A percentile compares a stretch with the other conserved stretches of the same genome.
Conservation (phyloP, 2,888 invertebrate genomes). For the Pilophorus perplexus region DNA sequence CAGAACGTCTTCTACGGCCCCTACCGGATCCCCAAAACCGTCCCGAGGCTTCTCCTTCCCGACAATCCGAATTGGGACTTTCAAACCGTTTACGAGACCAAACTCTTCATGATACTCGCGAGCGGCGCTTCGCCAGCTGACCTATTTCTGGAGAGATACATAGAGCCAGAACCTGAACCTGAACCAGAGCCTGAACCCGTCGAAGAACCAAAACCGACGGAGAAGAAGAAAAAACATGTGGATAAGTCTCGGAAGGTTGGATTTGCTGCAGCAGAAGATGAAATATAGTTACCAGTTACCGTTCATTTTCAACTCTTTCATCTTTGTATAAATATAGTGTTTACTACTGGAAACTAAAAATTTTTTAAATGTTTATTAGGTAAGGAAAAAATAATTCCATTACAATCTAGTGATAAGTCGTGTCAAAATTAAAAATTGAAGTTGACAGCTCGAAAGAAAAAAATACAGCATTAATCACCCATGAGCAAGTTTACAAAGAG, state of each 20-base stretch:
- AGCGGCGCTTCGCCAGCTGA: neutral
- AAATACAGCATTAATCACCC: too few relatives aligned
- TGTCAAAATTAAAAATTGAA: too few relatives aligned
- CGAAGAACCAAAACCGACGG: neutral
- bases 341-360: neutral
- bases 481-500: too few relatives aligned
- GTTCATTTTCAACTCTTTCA: neutral
- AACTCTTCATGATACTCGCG: neutral
- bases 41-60: slow-evolving; percentile 26
- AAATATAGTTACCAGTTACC: neutral
- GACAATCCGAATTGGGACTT: slow-evolving; percentile 27
- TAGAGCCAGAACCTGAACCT: neutral
- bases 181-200: neutral
- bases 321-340: neutral
- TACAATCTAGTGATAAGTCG: too few relatives aligned
- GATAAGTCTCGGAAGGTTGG: slow-evolving; percentile 11
- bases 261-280: neutral
- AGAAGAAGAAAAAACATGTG: neutral
- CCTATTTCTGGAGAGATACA: neutral
- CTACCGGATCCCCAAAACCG: slow-evolving; percentile 34
- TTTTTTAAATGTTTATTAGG: neutral
- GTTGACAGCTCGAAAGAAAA: too few relatives aligned
- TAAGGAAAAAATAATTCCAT: neutral
- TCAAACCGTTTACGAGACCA: slow-evolving; percentile 27
- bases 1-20: slow-evolving; percentile 27